Evolutionary conservation across 2,888 invertebrate genomes (phyloP).

Genomic region (Mimachlamys varia): DNA sequence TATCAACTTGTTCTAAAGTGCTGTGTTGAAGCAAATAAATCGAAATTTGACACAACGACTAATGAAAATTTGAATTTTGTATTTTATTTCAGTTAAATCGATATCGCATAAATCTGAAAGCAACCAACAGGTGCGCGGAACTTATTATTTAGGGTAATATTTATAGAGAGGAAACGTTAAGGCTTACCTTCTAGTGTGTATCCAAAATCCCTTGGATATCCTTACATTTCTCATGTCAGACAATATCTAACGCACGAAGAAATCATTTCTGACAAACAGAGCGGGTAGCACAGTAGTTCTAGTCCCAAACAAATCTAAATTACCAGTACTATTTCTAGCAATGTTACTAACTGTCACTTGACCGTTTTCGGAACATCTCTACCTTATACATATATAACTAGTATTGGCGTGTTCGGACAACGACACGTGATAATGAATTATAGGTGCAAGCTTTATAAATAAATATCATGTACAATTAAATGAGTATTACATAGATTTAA

Average conservation of each 20-base stretch:
- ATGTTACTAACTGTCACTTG: slow-evolving; percentile 10
- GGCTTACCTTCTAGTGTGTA: neutral
- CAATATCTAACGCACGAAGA: neutral
- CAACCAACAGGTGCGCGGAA: neutral
- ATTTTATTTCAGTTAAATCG: too few relatives aligned
- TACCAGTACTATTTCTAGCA: neutral
- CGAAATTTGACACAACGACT: too few relatives aligned
- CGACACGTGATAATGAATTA: neutral
- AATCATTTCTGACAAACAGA: neutral
- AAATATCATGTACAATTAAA: too few relatives aligned
- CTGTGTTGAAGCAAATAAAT: too few relatives aligned
- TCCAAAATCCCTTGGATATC: neutral
- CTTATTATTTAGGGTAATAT: neutral
- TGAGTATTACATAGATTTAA: too few relatives aligned
- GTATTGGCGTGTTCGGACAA: neutral
- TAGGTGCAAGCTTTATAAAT: too few relatives aligned
- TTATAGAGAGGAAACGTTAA: neutral
- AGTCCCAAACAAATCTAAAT: neutral
- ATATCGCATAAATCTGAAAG: neutral
- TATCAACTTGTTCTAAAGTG: too few relatives aligned
- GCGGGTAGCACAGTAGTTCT: neutral
- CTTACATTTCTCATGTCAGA: neutral
- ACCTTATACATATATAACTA: neutral
- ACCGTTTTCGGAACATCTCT: slow-evolving; percentile 26
- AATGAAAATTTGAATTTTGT: too few relatives aligned